Evolutionary conservation across 2,888 invertebrate genomes (phyloP), one percentile per base, ranked within the genome.

Genomic region (Oscheius sp.): DNA sequence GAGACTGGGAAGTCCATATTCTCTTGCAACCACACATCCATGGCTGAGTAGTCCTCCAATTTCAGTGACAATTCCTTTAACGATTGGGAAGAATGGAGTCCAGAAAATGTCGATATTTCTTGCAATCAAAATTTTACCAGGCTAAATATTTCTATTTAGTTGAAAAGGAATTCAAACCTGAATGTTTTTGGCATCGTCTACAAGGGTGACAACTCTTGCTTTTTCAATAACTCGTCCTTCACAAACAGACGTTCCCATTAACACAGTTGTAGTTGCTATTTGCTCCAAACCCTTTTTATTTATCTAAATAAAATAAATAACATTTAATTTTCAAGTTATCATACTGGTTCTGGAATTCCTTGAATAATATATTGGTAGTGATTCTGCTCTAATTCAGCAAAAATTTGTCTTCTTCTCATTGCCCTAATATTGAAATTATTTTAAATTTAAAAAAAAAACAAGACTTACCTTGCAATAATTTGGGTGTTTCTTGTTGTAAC

Each of bases 201-300:
- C 87, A 65, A 89, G 89, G 15, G 89, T 90, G 10, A 93, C 90
- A 2, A 93, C 92, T 82, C 92, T 91, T 0, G 92, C 93, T 61
- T 91, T 88, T 0, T 91, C 92, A 10, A 90, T 87, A 1, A 91
- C 90, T 34, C 90, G 89, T 0, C 93, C 93, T 4, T 90, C 89
- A 80, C 91, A 92, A 2, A 92, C 92, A 0, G 92, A 90, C 8
- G 92, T 92, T 8, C 92, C 93, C 74, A 85, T 81, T 6, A 91
- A 69, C 6, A 17, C 17, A 20, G 37, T 15, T 15, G 20, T 37
- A 15, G 57, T 20, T 23, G 37, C 20, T 17, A 25, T 23, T n/a
- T 27, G 3, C n/a, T 50, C 8, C 4, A 20, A 20, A 5, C n/a
- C 4, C 15, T 50, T 50, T 55, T 17, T 42, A 57, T 57, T 37